Percentiles rank a stretch among this genome's conserved stretches.
Evolutionary conservation across 2,113 vertebrate species (phyloP).

Genomic region (Lophius piscatorius): DNA sequence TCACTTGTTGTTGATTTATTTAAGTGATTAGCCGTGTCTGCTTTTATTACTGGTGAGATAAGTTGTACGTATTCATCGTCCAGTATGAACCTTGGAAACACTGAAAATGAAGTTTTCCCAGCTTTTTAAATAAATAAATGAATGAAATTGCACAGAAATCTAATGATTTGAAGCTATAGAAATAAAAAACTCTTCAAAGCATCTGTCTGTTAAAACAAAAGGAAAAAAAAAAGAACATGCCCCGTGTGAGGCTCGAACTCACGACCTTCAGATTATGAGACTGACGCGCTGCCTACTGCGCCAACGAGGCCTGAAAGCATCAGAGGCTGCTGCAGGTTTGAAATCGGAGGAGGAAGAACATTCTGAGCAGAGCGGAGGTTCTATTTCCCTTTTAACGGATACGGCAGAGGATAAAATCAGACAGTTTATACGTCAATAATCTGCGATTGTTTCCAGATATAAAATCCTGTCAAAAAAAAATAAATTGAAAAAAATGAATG

Average conservation of each 20-base stretch:
- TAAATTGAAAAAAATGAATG: too few relatives aligned
- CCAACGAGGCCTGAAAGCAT: conserved; percentile 48
- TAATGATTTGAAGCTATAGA: too few relatives aligned
- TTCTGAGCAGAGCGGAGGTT: not conserved
- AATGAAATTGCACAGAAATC: too few relatives aligned
- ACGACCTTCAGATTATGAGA: conserved; percentile 80
- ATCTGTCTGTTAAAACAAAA: not conserved
- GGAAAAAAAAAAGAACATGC: conserved; percentile 23
- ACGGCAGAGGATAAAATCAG: too few relatives aligned
- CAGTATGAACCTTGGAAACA: too few relatives aligned
- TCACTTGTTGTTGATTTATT: too few relatives aligned
- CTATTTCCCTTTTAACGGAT: not conserved
- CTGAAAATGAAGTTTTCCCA: too few relatives aligned
- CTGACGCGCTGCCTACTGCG: conserved; percentile 76
- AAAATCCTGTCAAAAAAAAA: not conserved
- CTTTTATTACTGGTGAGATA: too few relatives aligned
- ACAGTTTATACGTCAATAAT: too few relatives aligned
- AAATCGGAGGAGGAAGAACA: not conserved
- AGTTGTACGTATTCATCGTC: too few relatives aligned
- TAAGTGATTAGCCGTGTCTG: too few relatives aligned
- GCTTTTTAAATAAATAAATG: too few relatives aligned
- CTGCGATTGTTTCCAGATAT: not conserved
- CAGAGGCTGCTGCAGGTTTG: accelerated
- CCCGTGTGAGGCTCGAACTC: conserved; percentile 78
- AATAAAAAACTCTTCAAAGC: not conserved